Evolutionary conservation across 2,888 invertebrate species (phyloP).

Genomic region (Thymelicus lineola): DNA sequence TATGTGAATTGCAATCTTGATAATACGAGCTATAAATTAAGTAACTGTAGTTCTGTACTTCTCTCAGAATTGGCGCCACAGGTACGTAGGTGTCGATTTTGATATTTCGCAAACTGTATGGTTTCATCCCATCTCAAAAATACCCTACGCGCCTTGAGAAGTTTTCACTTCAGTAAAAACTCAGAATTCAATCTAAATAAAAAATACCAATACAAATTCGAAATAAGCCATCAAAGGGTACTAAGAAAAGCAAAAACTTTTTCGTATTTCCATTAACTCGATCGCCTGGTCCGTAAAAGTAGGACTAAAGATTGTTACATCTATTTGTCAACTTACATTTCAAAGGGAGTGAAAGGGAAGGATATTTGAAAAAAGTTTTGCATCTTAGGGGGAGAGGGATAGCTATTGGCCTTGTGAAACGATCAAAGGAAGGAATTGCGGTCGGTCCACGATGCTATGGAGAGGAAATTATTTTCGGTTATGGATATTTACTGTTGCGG

Average conservation of each 20-base stretch:
- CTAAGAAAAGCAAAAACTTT: slow-evolving; percentile 17
- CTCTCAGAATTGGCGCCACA: too few relatives aligned
- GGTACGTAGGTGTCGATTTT: too few relatives aligned
- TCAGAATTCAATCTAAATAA: slow-evolving; percentile 1
- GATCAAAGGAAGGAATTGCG: slow-evolving; percentile 29
- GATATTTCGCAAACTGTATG: too few relatives aligned
- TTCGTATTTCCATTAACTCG: slow-evolving; percentile 22
- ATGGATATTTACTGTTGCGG: slow-evolving; percentile 12
- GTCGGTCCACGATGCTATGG: slow-evolving; percentile 13
- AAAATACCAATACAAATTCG: slow-evolving; percentile 5
- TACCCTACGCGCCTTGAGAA: too few relatives aligned
- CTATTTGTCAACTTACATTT: slow-evolving; percentile 27
- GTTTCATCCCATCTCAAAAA: too few relatives aligned
- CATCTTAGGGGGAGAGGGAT: not conserved
- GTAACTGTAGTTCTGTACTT: too few relatives aligned
- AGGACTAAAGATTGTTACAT: slow-evolving; percentile 21
- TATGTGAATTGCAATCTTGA: too few relatives aligned
- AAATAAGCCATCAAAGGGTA: slow-evolving; percentile 19
- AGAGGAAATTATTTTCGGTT: slow-evolving; percentile 26
- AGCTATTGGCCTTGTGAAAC: slow-evolving; percentile 6
- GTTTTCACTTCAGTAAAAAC: too few relatives aligned
- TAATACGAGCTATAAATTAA: too few relatives aligned
- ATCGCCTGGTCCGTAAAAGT: slow-evolving; percentile 14
- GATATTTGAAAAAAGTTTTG: not conserved
- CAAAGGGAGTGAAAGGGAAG: slow-evolving; percentile 10